Evolutionary conservation across 2,113 vertebrate genomes (phyloP).

Genomic region (Actenoides hombroni): DNA sequence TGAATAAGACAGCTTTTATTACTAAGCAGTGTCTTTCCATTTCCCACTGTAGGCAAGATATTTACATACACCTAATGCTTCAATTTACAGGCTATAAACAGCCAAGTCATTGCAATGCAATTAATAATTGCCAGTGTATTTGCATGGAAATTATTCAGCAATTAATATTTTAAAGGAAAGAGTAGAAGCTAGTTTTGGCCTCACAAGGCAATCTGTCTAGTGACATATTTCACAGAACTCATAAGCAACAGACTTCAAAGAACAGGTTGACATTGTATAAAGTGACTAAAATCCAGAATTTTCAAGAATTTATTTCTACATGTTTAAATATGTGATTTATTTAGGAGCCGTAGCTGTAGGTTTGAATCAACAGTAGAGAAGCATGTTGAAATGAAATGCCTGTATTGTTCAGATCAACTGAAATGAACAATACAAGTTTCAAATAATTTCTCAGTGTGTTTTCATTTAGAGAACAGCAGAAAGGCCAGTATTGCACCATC

Average conservation of each 20-base stretch:
- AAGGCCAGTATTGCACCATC: background rate
- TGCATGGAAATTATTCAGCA: slow-evolving; percentile 9
- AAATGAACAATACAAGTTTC: background rate
- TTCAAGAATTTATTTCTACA: background rate
- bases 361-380: background rate
- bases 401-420: background rate
- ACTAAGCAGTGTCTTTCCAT: slow-evolving; percentile 39
- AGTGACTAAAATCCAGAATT: background rate
- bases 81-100: slow-evolving; percentile 52
- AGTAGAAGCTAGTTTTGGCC: background rate
- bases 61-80: slow-evolving; percentile 47
- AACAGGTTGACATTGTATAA: background rate
- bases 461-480: background rate
- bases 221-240: background rate
- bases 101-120: background rate
- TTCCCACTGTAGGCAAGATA: slow-evolving; percentile 21
- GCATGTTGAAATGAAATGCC: background rate
- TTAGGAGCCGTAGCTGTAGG: background rate
- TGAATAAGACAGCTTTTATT: slow-evolving; percentile 40
- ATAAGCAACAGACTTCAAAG: background rate
- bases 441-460: background rate
- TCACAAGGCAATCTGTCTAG: background rate
- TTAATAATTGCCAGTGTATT: slow-evolving; percentile 30
- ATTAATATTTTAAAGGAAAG: slow-evolving; percentile 19
- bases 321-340: background rate